Conservation (phyloP, 2,888 invertebrate genomes). For the Merodon equestris region DNA sequence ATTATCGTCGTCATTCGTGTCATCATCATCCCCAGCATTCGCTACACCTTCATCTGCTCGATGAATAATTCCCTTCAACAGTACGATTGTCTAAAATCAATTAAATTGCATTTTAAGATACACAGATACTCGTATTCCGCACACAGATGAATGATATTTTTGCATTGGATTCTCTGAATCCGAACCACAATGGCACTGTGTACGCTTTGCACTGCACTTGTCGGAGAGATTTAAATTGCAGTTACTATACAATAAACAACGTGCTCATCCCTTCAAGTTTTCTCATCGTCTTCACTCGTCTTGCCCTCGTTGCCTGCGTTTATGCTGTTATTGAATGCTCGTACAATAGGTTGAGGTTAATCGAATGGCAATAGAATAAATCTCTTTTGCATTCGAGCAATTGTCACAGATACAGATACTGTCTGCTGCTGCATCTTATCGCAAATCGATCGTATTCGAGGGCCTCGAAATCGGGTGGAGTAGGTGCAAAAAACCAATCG, state of each 20-base stretch:
- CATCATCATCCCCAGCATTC: too few species aligned
- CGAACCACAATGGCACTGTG: constrained; percentile 11
- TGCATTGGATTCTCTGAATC: constrained; percentile 23
- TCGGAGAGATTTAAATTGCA: constrained; percentile 24
- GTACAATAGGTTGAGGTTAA: constrained; percentile 64
- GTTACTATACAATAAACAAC: constrained; percentile 28
- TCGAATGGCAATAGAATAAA: constrained; percentile 67
- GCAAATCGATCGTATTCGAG: not conserved
- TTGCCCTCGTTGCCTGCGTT: too few species aligned
- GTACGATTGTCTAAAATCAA: constrained; percentile 41
- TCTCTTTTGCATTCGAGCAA: constrained; percentile 56
- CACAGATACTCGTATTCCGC: constrained; percentile 8
- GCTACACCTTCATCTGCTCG: too few species aligned
- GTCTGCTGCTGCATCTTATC: not conserved
- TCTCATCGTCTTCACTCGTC: too few species aligned
- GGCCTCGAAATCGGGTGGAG: constrained; percentile 14
- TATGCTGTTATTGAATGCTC: too few species aligned
- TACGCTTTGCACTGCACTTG: constrained; percentile 12
- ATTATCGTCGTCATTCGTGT: too few species aligned
- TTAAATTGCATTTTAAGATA: constrained; percentile 46
- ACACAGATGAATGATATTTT: constrained; percentile 20
- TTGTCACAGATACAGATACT: constrained; percentile 54
- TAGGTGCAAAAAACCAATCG: constrained; percentile 43
- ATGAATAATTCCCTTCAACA: too few species aligned
- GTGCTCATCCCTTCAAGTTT: constrained; percentile 25